Conservation (phyloP, 1,140 invertebrate species). For the Scaptomyza graminum region DNA sequence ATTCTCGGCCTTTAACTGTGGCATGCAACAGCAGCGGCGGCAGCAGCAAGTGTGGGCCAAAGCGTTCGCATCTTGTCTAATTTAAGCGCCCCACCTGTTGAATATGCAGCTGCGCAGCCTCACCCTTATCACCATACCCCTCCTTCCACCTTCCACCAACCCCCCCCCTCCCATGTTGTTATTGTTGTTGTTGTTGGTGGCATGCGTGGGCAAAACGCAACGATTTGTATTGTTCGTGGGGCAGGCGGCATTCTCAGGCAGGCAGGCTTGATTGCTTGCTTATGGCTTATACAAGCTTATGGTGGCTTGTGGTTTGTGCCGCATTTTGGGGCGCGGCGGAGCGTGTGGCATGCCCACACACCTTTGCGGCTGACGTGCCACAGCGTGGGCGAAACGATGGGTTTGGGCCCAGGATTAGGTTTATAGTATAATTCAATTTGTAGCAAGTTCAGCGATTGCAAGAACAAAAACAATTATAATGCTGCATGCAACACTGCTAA, state of each 20-base stretch:
- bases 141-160: neutral
- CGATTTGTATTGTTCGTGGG: constrained; percentile 39
- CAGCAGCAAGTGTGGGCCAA: constrained; percentile 6
- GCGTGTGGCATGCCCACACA: constrained; percentile 28
- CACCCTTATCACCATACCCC: neutral
- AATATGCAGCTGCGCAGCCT: constrained; percentile 22
- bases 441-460: constrained; percentile 13
- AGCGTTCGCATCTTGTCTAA: constrained; percentile 15
- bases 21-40: constrained; percentile 1
- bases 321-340: constrained; percentile 41
- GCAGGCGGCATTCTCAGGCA: neutral
- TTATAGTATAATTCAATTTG: constrained; percentile 43
- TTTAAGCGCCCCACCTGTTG: constrained; percentile 56
- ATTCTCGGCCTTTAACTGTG: constrained; percentile 47
- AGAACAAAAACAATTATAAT: neutral
- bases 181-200: neutral
- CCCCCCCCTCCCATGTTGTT: neutral
- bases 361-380: neutral
- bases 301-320: neutral
- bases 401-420: constrained; percentile 9
- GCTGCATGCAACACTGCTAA: neutral
- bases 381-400: constrained; percentile 36
- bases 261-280: neutral
- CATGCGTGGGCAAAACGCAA: constrained; percentile 31
- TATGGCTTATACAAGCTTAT: neutral